Percentiles rank a stretch among this genome's conserved stretches.
These are phyloP conservation scores for Cnemophilus loriae DNA, from an alignment of 2,113 vertebrate genomes.

Conservation along the genomic window DNA sequence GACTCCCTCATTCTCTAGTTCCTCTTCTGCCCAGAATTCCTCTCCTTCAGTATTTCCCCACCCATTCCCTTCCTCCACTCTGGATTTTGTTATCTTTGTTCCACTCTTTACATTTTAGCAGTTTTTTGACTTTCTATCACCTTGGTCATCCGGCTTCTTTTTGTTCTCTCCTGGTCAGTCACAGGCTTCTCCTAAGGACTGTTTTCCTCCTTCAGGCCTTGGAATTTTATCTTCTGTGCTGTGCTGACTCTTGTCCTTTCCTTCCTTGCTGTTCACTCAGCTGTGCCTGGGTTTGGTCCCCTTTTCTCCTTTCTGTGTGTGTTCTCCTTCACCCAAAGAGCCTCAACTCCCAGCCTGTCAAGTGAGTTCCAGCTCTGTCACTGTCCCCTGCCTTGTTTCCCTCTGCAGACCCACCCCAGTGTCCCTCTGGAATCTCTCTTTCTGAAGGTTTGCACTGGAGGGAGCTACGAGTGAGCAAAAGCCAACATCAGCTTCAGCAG, in stretches of 20 bases:
- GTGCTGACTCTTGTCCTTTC: neutral
- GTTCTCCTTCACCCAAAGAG: neutral
- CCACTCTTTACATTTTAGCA: neutral
- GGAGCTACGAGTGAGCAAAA: neutral
- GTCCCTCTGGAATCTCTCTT: neutral
- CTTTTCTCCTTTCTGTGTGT: neutral
- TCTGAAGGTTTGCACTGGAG: neutral
- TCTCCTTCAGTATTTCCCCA: neutral
- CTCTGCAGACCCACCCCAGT: neutral
- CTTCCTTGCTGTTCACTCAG: neutral
- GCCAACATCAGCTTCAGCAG: neutral
- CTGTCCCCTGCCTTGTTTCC: neutral
- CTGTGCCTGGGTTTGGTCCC: neutral
- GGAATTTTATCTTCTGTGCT: neutral
- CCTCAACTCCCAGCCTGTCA: neutral
- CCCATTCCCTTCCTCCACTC: neutral
- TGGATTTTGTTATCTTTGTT: neutral
- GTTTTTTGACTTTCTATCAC: neutral
- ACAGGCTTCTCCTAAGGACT: neutral
- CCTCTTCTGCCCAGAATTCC: neutral
- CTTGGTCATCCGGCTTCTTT: fast-evolving
- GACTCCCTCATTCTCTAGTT: neutral
- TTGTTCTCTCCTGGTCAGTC: neutral
- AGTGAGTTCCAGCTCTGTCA: neutral
- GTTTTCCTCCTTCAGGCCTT: neutral